Evolutionary conservation across 2,888 invertebrate species (phyloP).

Genomic region (Rugalucina vietnamica): DNA sequence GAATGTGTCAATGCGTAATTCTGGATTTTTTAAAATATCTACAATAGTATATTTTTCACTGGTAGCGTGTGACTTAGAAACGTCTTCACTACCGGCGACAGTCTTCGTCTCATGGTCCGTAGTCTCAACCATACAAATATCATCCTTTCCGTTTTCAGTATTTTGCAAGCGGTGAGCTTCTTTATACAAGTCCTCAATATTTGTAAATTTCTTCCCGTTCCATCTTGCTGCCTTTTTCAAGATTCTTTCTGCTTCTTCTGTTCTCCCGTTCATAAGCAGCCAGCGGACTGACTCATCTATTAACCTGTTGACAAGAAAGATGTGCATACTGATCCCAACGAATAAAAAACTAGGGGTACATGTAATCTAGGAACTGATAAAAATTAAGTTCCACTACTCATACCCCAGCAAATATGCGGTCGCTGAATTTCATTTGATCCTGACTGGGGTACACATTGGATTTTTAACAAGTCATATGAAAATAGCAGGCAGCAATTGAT

Average conservation of each 20-base stretch:
- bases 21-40: conserved; percentile 65
- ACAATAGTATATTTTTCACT: conserved; percentile 57
- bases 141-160: not conserved
- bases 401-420: too few species aligned
- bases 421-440: too few species aligned
- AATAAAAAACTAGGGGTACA: too few species aligned
- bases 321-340: too few species aligned
- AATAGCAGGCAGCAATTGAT: too few species aligned
- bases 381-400: too few species aligned
- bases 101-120: not conserved
- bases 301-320: conserved; percentile 52
- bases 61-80: not conserved
- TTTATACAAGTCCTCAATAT: conserved; percentile 22
- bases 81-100: not conserved
- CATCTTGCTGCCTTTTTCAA: conserved; percentile 64
- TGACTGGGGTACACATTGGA: too few species aligned
- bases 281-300: conserved; percentile 72
- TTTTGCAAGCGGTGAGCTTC: not conserved
- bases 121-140: too few species aligned
- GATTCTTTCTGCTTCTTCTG: conserved; percentile 56
- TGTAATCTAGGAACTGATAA: too few species aligned
- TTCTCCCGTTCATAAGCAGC: conserved; percentile 67
- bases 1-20: conserved; percentile 59
- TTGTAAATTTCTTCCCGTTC: conserved; percentile 58
- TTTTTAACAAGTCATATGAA: too few species aligned